These are phyloP conservation scores for Octodon degus DNA, from an alignment of 2,113 vertebrate species.

Conservation along the genomic window DNA sequence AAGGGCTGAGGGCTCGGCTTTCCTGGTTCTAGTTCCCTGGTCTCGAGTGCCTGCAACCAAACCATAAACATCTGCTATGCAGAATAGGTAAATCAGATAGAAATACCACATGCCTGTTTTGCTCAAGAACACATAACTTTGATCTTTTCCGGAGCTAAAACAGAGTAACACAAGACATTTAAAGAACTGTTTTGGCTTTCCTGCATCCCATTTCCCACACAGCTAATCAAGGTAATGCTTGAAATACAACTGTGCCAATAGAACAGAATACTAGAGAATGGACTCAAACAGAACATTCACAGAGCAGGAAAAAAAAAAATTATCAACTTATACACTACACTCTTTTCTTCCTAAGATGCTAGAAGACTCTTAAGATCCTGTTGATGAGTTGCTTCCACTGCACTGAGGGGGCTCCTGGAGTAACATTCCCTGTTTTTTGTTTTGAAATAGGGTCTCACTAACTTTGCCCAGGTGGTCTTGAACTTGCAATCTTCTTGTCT, in stretches of 20 bases:
- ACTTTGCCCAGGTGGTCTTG: not conserved
- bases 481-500: not conserved
- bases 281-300: not conserved
- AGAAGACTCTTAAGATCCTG: not conserved
- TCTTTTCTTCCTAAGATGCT: not conserved
- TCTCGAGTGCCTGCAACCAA: accelerated
- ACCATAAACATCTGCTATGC: not conserved
- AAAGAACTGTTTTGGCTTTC: not conserved
- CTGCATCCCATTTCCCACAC: not conserved
- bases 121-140: not conserved
- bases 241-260: not conserved
- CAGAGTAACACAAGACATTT: not conserved
- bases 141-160: not conserved
- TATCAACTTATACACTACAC: not conserved
- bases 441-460: not conserved
- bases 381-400: accelerated
- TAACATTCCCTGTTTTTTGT: not conserved
- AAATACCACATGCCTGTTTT: not conserved
- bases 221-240: not conserved
- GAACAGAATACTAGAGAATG: not conserved
- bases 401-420: not conserved
- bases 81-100: accelerated
- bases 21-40: not conserved
- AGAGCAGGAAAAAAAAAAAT: not conserved
- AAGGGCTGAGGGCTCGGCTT: not conserved